phyloP scores from a whole-genome alignment of 2,113 vertebrate species.

The Misgurnus anguillicaudatus region DNA sequence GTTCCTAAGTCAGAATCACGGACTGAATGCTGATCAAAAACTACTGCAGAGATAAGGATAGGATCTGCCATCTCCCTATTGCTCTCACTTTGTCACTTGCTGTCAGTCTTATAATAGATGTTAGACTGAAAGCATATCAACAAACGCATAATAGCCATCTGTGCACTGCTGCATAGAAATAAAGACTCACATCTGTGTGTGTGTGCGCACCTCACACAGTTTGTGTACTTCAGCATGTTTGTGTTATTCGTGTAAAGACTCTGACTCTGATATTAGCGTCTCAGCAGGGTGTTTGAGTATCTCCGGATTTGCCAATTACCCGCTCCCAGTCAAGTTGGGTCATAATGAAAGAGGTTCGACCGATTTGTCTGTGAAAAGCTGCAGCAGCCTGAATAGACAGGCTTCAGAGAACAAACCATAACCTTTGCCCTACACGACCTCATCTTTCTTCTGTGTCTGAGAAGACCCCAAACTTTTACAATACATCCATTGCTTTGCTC shows the following conservation, averaged over 20 bases:
- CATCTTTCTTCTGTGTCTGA: conserved; percentile 46
- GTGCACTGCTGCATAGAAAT: neutral
- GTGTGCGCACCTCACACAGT: too few relatives aligned
- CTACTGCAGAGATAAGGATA: too few relatives aligned
- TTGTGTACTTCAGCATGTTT: neutral
- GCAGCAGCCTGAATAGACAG: conserved; percentile 51
- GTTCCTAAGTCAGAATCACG: too few relatives aligned
- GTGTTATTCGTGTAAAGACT: neutral
- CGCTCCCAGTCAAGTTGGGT: conserved; percentile 63
- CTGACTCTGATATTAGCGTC: conserved; percentile 44
- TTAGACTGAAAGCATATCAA: too few relatives aligned
- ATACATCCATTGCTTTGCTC: neutral
- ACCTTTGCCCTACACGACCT: conserved; percentile 46
- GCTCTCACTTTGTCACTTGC: too few relatives aligned
- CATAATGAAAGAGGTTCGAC: conserved; percentile 60
- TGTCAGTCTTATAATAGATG: too few relatives aligned
- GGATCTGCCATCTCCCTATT: too few relatives aligned
- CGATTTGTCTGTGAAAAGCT: conserved; percentile 60
- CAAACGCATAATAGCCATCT: neutral
- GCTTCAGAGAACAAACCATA: conserved; percentile 45
- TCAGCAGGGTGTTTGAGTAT: conserved; percentile 52
- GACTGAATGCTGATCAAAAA: too few relatives aligned
- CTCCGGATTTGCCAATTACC: conserved; percentile 63
- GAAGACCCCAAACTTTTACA: conserved; percentile 28
- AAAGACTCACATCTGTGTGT: neutral